Conservation (phyloP, 2,888 invertebrate species). For the Ophioninae sp. region DNA sequence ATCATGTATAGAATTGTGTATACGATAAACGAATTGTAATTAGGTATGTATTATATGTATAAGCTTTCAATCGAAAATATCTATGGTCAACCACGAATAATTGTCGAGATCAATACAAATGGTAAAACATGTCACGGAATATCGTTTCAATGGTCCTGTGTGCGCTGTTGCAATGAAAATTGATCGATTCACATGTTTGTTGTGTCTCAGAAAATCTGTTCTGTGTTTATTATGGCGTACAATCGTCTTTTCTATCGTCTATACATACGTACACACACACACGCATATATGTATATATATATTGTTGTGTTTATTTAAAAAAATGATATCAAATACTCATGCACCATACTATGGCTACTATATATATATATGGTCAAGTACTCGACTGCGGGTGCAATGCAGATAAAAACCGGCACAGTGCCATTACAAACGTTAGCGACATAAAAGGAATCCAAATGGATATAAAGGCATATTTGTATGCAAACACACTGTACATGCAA, state of each 20-base stretch:
- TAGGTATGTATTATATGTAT: conserved; percentile 40
- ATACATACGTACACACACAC: conserved; percentile 12
- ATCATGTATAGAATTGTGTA: conserved; percentile 39
- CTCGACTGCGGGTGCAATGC: background rate
- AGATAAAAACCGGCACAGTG: conserved; percentile 7
- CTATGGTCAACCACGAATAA: conserved; percentile 23
- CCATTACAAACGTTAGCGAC: conserved; percentile 13
- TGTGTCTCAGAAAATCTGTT: conserved; percentile 46
- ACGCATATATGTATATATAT: conserved; percentile 10
- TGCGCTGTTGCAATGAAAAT: conserved; percentile 22
- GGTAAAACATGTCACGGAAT: conserved; percentile 1
- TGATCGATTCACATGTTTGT: conserved; percentile 36
- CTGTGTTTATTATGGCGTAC: conserved; percentile 35
- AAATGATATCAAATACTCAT: conserved; percentile 64
- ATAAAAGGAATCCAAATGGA: conserved; percentile 7
- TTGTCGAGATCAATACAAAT: conserved; percentile 24
- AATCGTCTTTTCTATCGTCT: conserved; percentile 33
- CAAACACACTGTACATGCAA: conserved; percentile 60
- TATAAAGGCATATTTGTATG: conserved; percentile 23
- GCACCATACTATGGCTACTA: conserved; percentile 35
- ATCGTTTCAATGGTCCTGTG: conserved; percentile 26
- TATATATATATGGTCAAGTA: conserved; percentile 9
- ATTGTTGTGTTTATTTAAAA: conserved; percentile 48
- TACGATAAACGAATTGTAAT: conserved; percentile 40
- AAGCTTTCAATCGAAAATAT: conserved; percentile 36